Evolutionary conservation across 2,888 invertebrate genomes (phyloP).

Genomic region (Resseliella maxima): DNA sequence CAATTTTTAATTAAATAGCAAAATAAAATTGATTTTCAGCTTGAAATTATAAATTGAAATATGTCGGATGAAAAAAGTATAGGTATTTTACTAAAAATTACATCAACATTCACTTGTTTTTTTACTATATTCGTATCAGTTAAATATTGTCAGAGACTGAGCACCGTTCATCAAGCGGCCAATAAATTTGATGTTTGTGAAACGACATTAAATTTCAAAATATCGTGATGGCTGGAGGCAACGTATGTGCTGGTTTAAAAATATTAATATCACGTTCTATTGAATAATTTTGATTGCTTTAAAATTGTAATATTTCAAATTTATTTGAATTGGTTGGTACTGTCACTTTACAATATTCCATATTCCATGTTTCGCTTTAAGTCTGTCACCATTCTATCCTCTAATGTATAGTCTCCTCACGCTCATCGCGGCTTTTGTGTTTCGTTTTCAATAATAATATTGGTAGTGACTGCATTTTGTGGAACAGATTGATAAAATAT

Average conservation of each 20-base stretch:
- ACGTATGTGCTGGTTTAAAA: background rate
- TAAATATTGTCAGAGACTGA: background rate
- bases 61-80: too few relatives aligned
- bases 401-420: background rate
- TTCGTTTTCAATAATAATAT: background rate
- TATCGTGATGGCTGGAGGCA: background rate
- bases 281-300: slow-evolving; percentile 44
- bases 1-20: too few relatives aligned
- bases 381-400: background rate
- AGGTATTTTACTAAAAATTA: too few relatives aligned
- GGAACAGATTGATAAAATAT: slow-evolving; percentile 37
- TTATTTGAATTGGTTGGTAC: background rate
- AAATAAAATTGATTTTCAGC: too few relatives aligned
- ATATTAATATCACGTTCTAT: slow-evolving; percentile 45
- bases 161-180: background rate
- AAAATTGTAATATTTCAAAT: slow-evolving; percentile 31
- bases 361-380: background rate
- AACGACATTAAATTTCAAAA: background rate
- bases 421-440: background rate
- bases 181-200: background rate
- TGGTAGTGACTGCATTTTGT: background rate
- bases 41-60: too few relatives aligned
- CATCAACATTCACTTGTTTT: too few relatives aligned
- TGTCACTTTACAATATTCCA: background rate
- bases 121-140: too few relatives aligned